A percentile compares a stretch with the other conserved stretches of the same genome.
These are phyloP conservation scores for Argynnis bischoffii DNA, from an alignment of 2,888 invertebrate species.

Conservation along the genomic window DNA sequence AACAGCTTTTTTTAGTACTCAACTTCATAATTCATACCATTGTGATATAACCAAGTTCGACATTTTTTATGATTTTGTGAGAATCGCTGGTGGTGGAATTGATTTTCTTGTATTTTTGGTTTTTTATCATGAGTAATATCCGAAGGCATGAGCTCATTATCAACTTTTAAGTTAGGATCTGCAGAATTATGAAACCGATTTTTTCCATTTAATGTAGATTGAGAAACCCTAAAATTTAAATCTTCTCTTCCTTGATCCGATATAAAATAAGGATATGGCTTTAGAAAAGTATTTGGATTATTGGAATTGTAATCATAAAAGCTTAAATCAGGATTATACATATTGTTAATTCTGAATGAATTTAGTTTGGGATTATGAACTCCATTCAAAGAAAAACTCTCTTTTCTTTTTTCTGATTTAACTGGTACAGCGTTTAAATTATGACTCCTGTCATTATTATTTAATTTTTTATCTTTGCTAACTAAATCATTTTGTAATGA, in stretches of 20 bases:
- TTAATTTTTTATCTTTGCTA: slow-evolving; percentile 44
- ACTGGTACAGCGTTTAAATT: background rate
- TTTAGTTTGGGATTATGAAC: too few relatives aligned
- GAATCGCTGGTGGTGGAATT: slow-evolving; percentile 41
- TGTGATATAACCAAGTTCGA: slow-evolving; percentile 62
- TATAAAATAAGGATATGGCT: slow-evolving; percentile 13
- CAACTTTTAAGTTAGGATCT: too few relatives aligned
- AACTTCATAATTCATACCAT: slow-evolving; percentile 67
- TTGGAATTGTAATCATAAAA: background rate
- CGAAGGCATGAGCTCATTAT: too few relatives aligned
- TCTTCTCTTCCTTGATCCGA: too few relatives aligned
- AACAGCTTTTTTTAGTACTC: slow-evolving; percentile 41
- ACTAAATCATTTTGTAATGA: slow-evolving; percentile 44
- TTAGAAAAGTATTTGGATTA: background rate
- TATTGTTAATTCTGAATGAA: too few relatives aligned
- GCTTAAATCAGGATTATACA: background rate
- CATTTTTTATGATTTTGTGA: slow-evolving; percentile 53
- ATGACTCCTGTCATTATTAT: background rate
- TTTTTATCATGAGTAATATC: too few relatives aligned
- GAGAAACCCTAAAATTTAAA: too few relatives aligned
- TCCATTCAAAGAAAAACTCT: background rate
- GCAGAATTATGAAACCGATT: too few relatives aligned
- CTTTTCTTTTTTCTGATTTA: background rate
- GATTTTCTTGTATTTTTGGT: too few relatives aligned
- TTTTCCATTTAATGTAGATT: too few relatives aligned